phyloP scores from a whole-genome alignment of 2,797 vertebrate genomes.

The Clarias fuscus region DNA sequence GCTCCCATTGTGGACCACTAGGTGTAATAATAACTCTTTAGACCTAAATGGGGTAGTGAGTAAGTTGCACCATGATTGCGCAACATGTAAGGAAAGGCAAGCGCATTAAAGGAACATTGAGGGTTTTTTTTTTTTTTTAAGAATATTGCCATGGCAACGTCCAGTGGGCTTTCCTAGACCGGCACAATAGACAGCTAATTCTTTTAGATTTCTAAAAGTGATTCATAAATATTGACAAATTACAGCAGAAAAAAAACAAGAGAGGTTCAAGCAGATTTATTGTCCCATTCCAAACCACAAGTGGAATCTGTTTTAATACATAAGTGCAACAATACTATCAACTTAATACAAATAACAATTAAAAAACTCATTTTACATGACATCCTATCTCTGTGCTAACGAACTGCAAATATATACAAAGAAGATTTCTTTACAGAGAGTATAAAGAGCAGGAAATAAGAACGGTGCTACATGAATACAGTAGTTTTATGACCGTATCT shows the following conservation, averaged over 20 bases:
- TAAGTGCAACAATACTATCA: constrained; percentile 52
- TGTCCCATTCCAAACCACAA: constrained; percentile 54
- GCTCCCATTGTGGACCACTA: background rate
- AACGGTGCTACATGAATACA: constrained; percentile 56
- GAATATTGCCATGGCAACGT: background rate
- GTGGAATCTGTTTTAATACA: constrained; percentile 49
- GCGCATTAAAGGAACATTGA: background rate
- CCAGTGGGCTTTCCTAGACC: background rate
- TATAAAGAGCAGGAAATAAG: constrained; percentile 60
- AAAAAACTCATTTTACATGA: constrained; percentile 59
- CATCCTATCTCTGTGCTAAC: constrained; percentile 61
- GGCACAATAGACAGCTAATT: background rate
- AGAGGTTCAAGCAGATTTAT: constrained; percentile 59
- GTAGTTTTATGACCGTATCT: constrained; percentile 47
- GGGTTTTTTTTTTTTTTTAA: background rate
- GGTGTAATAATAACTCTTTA: background rate
- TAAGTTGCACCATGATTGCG: background rate
- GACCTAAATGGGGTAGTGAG: background rate
- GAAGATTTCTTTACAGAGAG: constrained; percentile 53
- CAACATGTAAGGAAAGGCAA: background rate
- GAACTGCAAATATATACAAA: constrained; percentile 59
- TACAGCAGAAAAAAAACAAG: background rate
- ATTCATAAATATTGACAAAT: background rate
- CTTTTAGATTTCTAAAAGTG: background rate
- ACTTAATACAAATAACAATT: constrained; percentile 45